Percentiles rank a stretch among this genome's conserved stretches.
These are phyloP conservation scores for Grapholita molesta DNA, from an alignment of 1,140 invertebrate species.

Conservation along the genomic window DNA sequence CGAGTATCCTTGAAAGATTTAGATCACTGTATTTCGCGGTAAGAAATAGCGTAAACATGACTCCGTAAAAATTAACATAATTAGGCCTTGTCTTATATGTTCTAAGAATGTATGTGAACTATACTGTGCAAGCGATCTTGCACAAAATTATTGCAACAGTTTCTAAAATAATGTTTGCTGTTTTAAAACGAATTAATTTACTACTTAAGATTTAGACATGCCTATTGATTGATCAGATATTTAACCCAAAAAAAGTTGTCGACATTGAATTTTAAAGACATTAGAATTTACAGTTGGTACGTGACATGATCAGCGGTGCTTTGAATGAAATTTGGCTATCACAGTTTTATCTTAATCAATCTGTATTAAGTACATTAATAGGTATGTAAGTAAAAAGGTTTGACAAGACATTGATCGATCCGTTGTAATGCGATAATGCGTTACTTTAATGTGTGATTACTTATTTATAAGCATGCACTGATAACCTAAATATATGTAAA, in stretches of 20 bases:
- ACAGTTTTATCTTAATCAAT: slow-evolving; percentile 5
- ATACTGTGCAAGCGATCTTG: not conserved
- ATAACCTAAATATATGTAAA: not conserved
- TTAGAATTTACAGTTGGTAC: not conserved
- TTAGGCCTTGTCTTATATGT: not conserved
- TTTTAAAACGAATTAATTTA: not conserved
- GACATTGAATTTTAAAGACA: slow-evolving; percentile 3
- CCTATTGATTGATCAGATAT: not conserved
- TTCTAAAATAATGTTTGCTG: not conserved
- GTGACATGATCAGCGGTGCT: not conserved
- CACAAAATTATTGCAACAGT: not conserved
- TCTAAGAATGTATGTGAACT: not conserved
- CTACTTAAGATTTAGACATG: not conserved
- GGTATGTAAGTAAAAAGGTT: slow-evolving; percentile 13
- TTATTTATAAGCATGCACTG: not conserved
- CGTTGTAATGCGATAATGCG: not conserved
- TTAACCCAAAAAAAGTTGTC: slow-evolving; percentile 2
- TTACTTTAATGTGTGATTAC: not conserved
- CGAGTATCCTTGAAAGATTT: not conserved
- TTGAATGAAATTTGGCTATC: slow-evolving; percentile 11
- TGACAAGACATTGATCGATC: slow-evolving; percentile 22
- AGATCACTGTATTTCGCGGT: not conserved
- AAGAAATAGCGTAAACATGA: not conserved
- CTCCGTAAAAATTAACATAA: slow-evolving; percentile 2
- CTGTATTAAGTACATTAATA: slow-evolving; percentile 13